Evolutionary conservation across 2,113 vertebrate genomes (phyloP).

Genomic region (Amblyornis subalaris): DNA sequence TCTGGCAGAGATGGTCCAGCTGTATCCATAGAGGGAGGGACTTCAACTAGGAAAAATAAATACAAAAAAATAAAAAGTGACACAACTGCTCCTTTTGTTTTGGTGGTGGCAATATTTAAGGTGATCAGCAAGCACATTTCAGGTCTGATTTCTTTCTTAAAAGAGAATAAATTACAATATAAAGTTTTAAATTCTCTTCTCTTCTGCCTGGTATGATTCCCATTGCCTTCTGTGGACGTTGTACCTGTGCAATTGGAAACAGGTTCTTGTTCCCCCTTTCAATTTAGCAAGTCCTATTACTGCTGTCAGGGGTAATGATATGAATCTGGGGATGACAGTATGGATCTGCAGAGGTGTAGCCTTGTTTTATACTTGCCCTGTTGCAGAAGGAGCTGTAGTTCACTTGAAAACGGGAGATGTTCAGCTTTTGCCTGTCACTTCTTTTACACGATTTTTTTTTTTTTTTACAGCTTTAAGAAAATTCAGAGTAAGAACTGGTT

Average conservation of each 20-base stretch:
- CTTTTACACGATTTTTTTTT: neutral
- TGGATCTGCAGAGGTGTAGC: neutral
- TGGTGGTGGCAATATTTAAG: neutral
- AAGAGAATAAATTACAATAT: neutral
- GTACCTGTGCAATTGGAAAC: neutral
- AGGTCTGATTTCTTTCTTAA: neutral
- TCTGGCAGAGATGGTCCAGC: conserved; percentile 40
- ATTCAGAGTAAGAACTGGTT: neutral
- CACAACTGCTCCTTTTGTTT: neutral
- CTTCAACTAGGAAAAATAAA: neutral
- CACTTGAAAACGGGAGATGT: neutral
- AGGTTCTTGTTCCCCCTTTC: neutral
- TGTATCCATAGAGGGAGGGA: neutral
- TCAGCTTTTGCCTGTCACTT: neutral
- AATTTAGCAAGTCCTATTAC: neutral
- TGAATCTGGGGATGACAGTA: neutral
- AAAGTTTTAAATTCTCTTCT: neutral
- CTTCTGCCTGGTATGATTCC: neutral
- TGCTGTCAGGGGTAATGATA: neutral
- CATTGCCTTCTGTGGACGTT: neutral
- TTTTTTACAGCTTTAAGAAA: neutral
- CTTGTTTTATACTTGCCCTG: neutral
- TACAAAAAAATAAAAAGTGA: neutral
- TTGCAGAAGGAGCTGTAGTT: neutral
- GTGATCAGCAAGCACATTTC: neutral